A percentile compares a stretch with the other conserved stretches of the same genome.
phyloP scores from a whole-genome alignment of 2,797 vertebrate genomes.

The Paramormyrops hopkinsi region DNA sequence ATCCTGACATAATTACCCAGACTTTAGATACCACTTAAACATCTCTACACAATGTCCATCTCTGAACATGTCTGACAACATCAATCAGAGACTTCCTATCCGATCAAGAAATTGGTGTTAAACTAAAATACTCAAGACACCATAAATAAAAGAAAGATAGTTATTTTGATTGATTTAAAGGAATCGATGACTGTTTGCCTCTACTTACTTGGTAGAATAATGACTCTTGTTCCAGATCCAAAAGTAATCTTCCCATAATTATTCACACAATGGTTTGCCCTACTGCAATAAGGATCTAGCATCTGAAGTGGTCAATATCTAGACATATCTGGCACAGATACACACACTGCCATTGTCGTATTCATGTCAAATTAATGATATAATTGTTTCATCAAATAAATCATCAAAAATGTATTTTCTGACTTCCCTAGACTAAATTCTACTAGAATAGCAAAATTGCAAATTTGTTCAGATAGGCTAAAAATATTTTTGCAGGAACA shows the following conservation, averaged over 20 bases:
- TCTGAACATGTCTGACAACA: not conserved
- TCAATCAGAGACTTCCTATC: not conserved
- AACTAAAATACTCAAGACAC: not conserved
- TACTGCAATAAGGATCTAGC: not conserved
- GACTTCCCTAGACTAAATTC: not conserved
- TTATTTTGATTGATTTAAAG: not conserved
- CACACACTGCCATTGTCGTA: not conserved
- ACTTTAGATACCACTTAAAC: not conserved
- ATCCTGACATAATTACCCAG: not conserved
- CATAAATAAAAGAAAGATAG: not conserved
- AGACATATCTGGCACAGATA: not conserved
- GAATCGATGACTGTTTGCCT: not conserved
- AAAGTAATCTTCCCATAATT: slow-evolving; percentile 11
- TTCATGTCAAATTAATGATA: not conserved
- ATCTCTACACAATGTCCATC: not conserved
- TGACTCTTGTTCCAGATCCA: slow-evolving; percentile 18
- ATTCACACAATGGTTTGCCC: not conserved
- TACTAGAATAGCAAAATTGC: not conserved
- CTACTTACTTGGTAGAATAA: slow-evolving; percentile 20
- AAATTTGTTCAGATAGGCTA: not conserved
- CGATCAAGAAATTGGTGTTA: not conserved
- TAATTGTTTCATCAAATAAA: not conserved
- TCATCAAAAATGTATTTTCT: not conserved
- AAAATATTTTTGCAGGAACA: not conserved
- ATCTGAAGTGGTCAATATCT: not conserved